Base-by-base conservation (phyloP, 2,888 invertebrate species). In the Dyspetes luteomarginatus region DNA sequence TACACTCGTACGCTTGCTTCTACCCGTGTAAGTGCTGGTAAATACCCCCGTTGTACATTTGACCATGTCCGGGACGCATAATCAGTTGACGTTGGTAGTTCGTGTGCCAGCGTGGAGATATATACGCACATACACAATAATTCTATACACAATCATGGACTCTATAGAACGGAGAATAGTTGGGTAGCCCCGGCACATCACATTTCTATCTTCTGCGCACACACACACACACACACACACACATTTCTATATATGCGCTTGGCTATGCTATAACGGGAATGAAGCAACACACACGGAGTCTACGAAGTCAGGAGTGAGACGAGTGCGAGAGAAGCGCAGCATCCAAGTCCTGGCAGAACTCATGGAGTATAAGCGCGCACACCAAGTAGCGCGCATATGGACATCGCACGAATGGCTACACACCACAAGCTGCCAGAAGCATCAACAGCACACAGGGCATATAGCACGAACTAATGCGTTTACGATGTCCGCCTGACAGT, bases 401-500 rank as follows among this genome's bases (percentile, higher is more conserved):
- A 48, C 67, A 60, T 62, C 62, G 62, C 22, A 65, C 65, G 74
- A 64, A 45, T 26, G 48, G 62, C 26, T 36, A 15, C 2, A 22
- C 71, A 75, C 65, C 73, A 56, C 41, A 56, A 26, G 5, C 89
- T n/a, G n/a, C n/a, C n/a, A n/a, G n/a, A 85, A 62, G 72, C 71
- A 78, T 60, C 72, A 78, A 74, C 64, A 41, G 71, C 68, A 69
- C n/a, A n/a, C 77, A 65, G 69, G 81, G 81, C 72, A 72, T 72
- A 80, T 80, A 82, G 75, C 69, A 78, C 79, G 82, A 87, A 89
- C 90, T 90, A 90, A 90, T 90, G 90, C 90, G 89, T 89, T 90
- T 89, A 88, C 89, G 88, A 88, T 90, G 90, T 90, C 87, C 84
- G 86, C 80, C 86, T 89, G 90, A 89, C 90, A 89, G 87, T 88